A percentile compares a stretch with the other conserved stretches of the same genome.
phyloP scores from a whole-genome alignment of 1,140 invertebrate species.

The Prorops nasuta region DNA sequence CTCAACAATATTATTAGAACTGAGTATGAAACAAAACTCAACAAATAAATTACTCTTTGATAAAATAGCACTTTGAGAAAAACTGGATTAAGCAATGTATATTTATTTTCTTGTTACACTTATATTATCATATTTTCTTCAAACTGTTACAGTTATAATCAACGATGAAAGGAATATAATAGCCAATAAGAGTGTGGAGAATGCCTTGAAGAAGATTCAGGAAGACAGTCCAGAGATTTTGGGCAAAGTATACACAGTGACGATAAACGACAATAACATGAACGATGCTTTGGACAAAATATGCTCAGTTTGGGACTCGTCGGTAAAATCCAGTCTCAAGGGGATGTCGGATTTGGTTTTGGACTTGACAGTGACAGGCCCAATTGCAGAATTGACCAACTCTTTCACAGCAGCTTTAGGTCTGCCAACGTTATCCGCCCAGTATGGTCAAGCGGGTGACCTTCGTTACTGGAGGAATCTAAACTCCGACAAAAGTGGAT shows the following conservation, averaged over 20 bases:
- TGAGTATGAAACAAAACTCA: background rate
- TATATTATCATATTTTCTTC: too few relatives aligned
- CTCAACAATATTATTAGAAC: background rate
- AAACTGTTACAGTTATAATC: slow-evolving; percentile 52
- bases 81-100: background rate
- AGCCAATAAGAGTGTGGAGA: slow-evolving; percentile 42
- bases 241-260: slow-evolving; percentile 33
- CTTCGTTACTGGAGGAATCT: slow-evolving; percentile 76
- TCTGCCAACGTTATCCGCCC: slow-evolving; percentile 78
- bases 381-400: slow-evolving; percentile 79
- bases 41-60: background rate
- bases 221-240: slow-evolving; percentile 34
- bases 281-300: slow-evolving; percentile 31
- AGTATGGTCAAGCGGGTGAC: slow-evolving; percentile 81
- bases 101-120: background rate
- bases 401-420: slow-evolving; percentile 75
- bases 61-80: background rate
- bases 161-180: slow-evolving; percentile 38
- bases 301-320: slow-evolving; percentile 38
- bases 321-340: slow-evolving; percentile 36
- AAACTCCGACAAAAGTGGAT: slow-evolving; percentile 66
- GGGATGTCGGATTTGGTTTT: slow-evolving; percentile 74
- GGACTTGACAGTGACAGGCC: slow-evolving; percentile 74
- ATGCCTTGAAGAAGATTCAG: slow-evolving; percentile 33
- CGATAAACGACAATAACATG: slow-evolving; percentile 36